Percentiles rank a stretch among this genome's conserved stretches.
These are phyloP conservation scores for Eilema griseolum DNA, from an alignment of 2,888 invertebrate genomes.

Conservation along the genomic window DNA sequence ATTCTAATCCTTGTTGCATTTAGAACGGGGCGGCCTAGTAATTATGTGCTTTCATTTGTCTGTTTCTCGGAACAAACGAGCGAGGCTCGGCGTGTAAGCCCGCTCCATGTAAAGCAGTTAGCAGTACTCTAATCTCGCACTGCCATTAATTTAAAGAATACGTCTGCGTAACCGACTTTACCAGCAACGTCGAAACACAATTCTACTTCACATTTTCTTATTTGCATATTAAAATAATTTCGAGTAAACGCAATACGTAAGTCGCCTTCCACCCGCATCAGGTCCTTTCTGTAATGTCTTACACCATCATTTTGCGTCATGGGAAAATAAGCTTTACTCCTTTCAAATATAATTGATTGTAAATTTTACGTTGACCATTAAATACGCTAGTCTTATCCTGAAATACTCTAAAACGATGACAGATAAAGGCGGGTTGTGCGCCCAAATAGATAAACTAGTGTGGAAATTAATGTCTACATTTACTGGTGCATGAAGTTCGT, in stretches of 20 bases:
- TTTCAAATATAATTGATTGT: slow-evolving; percentile 61
- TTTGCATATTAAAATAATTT: slow-evolving; percentile 88
- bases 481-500: slow-evolving; percentile 87
- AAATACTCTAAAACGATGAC: slow-evolving; percentile 79
- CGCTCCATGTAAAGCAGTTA: slow-evolving; percentile 86
- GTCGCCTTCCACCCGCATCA: slow-evolving; percentile 73
- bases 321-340: slow-evolving; percentile 67
- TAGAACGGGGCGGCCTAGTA: slow-evolving; percentile 85
- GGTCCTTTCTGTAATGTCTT: slow-evolving; percentile 61
- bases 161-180: slow-evolving; percentile 83
- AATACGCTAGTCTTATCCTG: slow-evolving; percentile 70
- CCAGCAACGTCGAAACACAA: slow-evolving; percentile 83
- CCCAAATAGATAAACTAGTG: slow-evolving; percentile 87
- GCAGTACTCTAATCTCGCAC: slow-evolving; percentile 85
- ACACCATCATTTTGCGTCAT: slow-evolving; percentile 54
- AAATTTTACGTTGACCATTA: slow-evolving; percentile 50
- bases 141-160: slow-evolving; percentile 87
- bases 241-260: slow-evolving; percentile 85
- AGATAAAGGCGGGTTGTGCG: slow-evolving; percentile 86
- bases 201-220: slow-evolving; percentile 86
- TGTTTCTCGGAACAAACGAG: slow-evolving; percentile 84
- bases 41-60: slow-evolving; percentile 87
- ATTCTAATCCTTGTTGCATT: slow-evolving; percentile 86
- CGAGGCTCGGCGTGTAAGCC: slow-evolving; percentile 76
- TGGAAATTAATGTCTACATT: slow-evolving; percentile 87